Base-by-base conservation (phyloP, 92 coral and sea anemone species). In the Porites divaricata region DNA sequence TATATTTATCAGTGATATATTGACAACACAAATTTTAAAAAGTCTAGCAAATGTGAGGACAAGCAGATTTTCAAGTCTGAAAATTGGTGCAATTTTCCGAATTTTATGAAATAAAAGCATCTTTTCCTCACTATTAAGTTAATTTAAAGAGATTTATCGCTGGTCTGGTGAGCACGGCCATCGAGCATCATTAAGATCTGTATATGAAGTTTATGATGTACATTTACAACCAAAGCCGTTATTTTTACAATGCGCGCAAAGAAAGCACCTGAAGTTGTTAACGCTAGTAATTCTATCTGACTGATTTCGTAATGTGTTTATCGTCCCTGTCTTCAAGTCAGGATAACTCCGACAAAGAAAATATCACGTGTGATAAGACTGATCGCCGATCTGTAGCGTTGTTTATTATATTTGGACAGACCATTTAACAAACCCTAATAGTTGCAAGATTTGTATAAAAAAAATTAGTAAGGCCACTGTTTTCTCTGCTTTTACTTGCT, bases 71-170 rank as follows among this genome's bases (percentile, higher is more conserved):
- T 70, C 5, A 17, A 19, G 49, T 17, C 28, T 12, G 77, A 24
- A 24, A 13, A 74, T 74, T 74, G 63, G 45, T 74, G 56, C 26
- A 45, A 50, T 72, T 49, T 6, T 1, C 76, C 23, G 78, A 74
- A 74, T 53, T 74, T 53, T 35, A 35, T 35, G 9, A 54, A 54
- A 54, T 54, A 15, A 13, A 54, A 54, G 16, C 59, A 54, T 54
- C 58, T 53, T 53, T 53, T 53, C 58, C 4, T 5, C 7, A 53
- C 58, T 53, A 2, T 14, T 10, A 54, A 11, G 45, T 35, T 35
- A 35, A 35, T 35, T 35, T 3, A 3, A 6, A 35, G 45, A 35
- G 5, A 54, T 54, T 54, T 9, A 12, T 54, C 59, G 59, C 59
- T 35, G 45, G 45, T 35, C 45, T 35, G 45, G 45, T 35, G 45